These are phyloP conservation scores for Phaonia tiefii DNA, from an alignment of 2,888 invertebrate genomes.

Conservation along the genomic window DNA sequence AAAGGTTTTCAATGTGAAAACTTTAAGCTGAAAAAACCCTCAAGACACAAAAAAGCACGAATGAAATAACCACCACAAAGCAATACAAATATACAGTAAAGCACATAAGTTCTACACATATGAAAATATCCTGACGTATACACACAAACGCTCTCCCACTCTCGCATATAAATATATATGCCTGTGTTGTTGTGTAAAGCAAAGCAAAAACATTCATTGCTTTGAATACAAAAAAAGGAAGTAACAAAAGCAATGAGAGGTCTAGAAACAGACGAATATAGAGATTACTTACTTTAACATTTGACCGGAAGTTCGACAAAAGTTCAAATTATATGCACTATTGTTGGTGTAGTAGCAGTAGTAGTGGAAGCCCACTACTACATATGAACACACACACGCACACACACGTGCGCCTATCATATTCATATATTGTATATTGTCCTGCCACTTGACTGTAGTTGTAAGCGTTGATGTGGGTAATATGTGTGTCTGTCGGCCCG, in stretches of 20 bases:
- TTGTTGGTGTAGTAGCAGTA: conserved; percentile 4
- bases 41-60: conserved; percentile 10
- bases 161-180: not conserved
- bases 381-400: not conserved
- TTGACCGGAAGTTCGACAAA: conserved; percentile 60
- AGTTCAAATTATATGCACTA: conserved; percentile 51
- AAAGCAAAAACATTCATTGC: conserved; percentile 30
- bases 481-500: not conserved
- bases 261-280: not conserved
- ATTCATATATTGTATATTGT: not conserved
- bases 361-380: not conserved
- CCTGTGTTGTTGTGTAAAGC: not conserved
- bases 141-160: not conserved
- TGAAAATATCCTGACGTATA: not conserved
- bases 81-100: not conserved
- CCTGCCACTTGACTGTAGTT: not conserved
- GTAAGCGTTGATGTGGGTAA: not conserved
- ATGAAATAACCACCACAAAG: conserved; percentile 10
- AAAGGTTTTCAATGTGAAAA: conserved; percentile 21
- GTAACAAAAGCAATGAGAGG: not conserved
- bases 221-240: conserved; percentile 19
- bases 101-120: not conserved
- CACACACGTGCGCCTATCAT: not conserved
- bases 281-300: conserved; percentile 51
- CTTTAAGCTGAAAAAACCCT: conserved; percentile 23